phyloP scores from a whole-genome alignment of 2,888 invertebrate genomes.

The Nasonia oneida region DNA sequence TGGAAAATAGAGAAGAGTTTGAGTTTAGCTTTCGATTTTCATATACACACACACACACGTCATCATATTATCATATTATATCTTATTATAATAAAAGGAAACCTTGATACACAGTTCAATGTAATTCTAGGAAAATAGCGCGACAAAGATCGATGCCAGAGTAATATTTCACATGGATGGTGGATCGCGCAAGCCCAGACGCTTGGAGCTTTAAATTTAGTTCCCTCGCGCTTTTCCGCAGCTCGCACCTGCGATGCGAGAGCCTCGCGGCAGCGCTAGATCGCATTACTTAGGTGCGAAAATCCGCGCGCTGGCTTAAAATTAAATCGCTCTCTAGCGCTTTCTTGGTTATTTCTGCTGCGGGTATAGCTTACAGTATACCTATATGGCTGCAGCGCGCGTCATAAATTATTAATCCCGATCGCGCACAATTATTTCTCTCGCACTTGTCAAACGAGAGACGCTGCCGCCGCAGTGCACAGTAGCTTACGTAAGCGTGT shows the following conservation, averaged over 20 bases:
- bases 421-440: not conserved
- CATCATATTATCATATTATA: not conserved
- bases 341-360: slow-evolving; percentile 2
- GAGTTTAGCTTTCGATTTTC: not conserved
- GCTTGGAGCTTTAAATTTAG: not conserved
- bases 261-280: not conserved
- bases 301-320: slow-evolving; percentile 25
- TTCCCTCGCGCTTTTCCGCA: not conserved
- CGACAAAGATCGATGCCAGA: not conserved
- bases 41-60: too few relatives aligned
- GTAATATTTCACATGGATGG: not conserved
- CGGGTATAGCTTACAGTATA: not conserved
- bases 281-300: slow-evolving; percentile 30
- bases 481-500: not conserved
- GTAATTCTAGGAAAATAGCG: not conserved
- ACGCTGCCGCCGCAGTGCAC: not conserved
- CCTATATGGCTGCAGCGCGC: not conserved
- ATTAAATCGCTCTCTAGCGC: slow-evolving; percentile 12
- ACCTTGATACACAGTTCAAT: not conserved
- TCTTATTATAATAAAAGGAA: not conserved
- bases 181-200: not conserved
- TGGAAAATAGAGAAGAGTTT: slow-evolving; percentile 65
- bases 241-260: not conserved
- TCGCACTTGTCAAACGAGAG: not conserved
- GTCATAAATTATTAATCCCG: not conserved